Evolutionary conservation across 2,797 vertebrate genomes (phyloP), one percentile per base, ranked within the genome.

Genomic region (Glyptemys insculpta): DNA sequence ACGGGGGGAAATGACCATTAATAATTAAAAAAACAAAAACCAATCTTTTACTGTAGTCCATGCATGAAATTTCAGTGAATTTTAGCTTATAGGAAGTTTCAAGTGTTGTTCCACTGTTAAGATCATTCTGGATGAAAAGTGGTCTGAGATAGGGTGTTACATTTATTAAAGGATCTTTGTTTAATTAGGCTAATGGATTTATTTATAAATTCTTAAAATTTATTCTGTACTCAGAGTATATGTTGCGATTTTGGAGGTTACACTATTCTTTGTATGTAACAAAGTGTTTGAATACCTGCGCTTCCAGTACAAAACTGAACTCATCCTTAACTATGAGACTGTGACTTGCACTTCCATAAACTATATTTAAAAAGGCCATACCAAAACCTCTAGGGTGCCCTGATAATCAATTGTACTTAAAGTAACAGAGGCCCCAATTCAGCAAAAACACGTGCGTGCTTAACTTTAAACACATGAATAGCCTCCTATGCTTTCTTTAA

Each of bases 281-380:
- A 34, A 31, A 65, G 31, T n/a, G 15, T 18, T n/a, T 65, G 62
- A 65, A 68, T 94, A 90, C 89, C 79, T 80, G 34, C 14, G 21
- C 50, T 80, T 80, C 53, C 89, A 87, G 21, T 74, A 85, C 62
- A 87, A 94, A 94, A 78, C 49, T 37, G 79, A 93, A 85, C 78
- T 74, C 91, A 47, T 52, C 44, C 83, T 94, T 12, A 84, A 27
- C 47, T 82, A 9, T 93, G 53, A 72, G 19, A 12, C 74, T 90
- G 88, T 29, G 68, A 54, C 81, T 92, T 54, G 57, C 34, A 41
- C 5, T 88, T 59, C 92, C 65, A 87, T 96, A 88, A 88, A 95
- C 84, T 81, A 65, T 65, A 92, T 95, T 86, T 79, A 59, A 82
- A 50, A 34, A 65, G 62, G 34, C 34, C 34, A 18, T 34, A 65